Percentiles rank a stretch among this genome's conserved stretches.
Evolutionary conservation across 2,797 vertebrate genomes (phyloP).

Genomic region (Lepus townsendii): DNA sequence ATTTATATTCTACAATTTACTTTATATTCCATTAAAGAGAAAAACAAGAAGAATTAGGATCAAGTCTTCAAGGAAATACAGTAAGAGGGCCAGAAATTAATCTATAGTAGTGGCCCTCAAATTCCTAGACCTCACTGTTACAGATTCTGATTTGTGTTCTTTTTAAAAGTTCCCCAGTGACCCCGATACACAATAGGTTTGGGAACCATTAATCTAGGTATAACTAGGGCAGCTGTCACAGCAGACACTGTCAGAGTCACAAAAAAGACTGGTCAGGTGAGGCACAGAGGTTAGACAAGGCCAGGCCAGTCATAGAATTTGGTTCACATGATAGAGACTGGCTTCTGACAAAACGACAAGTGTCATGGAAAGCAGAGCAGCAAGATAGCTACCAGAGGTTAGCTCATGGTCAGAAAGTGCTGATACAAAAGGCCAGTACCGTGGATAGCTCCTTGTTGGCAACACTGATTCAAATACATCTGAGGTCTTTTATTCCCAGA

Average conservation of each 20-base stretch:
- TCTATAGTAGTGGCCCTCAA: neutral
- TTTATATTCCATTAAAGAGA: constrained; percentile 20
- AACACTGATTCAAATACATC: neutral
- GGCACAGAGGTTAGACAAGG: neutral
- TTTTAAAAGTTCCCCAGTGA: neutral
- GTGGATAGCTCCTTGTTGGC: constrained; percentile 49
- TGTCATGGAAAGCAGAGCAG: neutral
- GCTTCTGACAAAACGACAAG: neutral
- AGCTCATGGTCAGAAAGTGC: neutral
- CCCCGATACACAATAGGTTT: neutral
- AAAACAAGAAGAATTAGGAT: constrained; percentile 8
- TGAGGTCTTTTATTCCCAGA: neutral
- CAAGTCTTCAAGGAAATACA: neutral
- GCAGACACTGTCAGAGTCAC: neutral
- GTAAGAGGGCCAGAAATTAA: constrained; percentile 4
- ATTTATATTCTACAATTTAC: neutral
- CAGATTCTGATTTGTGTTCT: neutral
- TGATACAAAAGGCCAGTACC: constrained; percentile 26
- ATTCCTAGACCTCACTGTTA: neutral
- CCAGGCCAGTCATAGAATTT: neutral
- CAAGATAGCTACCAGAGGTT: neutral
- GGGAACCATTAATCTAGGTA: neutral
- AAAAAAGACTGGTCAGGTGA: neutral
- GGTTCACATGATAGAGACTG: neutral
- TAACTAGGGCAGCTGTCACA: neutral